Conservation (phyloP, 2,888 invertebrate genomes). For the Nymphalis polychloros region DNA sequence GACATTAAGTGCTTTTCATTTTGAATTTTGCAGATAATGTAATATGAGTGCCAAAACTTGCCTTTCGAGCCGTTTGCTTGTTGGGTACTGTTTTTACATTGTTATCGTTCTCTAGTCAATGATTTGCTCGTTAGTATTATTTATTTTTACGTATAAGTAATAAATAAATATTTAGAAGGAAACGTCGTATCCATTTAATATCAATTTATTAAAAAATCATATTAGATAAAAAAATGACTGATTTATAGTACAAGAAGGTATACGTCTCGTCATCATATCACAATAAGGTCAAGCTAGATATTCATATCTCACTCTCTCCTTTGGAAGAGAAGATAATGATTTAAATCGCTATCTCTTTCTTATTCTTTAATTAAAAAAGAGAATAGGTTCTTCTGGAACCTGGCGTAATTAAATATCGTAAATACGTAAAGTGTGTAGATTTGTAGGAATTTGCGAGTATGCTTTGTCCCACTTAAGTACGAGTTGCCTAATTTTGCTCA, state of each 20-base stretch:
- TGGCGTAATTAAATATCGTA: conserved; percentile 5
- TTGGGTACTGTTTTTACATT: not conserved
- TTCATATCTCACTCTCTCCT: not conserved
- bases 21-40: conserved; percentile 11
- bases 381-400: not conserved
- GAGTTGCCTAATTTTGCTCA: conserved; percentile 4
- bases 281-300: not conserved
- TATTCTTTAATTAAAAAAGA: not conserved
- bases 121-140: not conserved
- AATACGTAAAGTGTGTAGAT: not conserved
- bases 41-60: conserved; percentile 26
- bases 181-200: conserved; percentile 8
- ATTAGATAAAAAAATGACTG: conserved; percentile 42
- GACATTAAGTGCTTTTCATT: conserved; percentile 23
- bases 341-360: not conserved
- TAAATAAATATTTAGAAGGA: not conserved
- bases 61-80: not conserved
- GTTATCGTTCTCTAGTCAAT: conserved; percentile 8
- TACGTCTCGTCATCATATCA: conserved; percentile 49
- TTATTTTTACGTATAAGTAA: not conserved
- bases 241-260: conserved; percentile 51
- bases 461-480: too few species aligned
- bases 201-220: conserved; percentile 20
- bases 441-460: not conserved
- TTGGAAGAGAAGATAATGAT: not conserved